phyloP scores from a whole-genome alignment of 2,113 vertebrate species.

The Boulengeromyrus knoepffleri region DNA sequence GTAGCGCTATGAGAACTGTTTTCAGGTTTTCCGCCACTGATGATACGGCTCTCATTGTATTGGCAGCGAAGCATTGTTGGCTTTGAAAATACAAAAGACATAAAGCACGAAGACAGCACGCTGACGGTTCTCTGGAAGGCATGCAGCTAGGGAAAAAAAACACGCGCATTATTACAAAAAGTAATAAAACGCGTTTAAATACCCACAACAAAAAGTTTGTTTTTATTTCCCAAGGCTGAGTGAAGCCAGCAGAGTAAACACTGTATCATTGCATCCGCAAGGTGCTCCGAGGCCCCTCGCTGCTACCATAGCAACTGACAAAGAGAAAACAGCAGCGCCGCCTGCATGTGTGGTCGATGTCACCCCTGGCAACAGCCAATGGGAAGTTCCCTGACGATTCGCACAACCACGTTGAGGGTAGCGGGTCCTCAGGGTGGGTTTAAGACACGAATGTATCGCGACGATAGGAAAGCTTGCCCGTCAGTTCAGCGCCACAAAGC shows the following conservation, averaged over 20 bases:
- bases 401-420: background rate
- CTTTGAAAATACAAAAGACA: conserved; percentile 5
- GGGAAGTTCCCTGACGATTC: conserved; percentile 18
- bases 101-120: background rate
- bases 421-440: background rate
- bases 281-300: background rate
- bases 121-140: background rate
- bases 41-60: background rate
- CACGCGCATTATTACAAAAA: background rate
- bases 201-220: background rate
- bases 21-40: background rate
- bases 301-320: conserved; percentile 15
- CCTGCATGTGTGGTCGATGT: conserved; percentile 14
- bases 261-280: conserved; percentile 5
- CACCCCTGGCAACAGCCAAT: conserved; percentile 20
- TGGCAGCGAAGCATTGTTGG: conserved; percentile 5
- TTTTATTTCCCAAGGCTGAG: conserved; percentile 6
- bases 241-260: conserved; percentile 8
- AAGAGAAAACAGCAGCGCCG: conserved; percentile 10
- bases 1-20: background rate
- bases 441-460: background rate
- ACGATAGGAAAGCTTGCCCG: background rate
- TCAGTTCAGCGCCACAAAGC: background rate
- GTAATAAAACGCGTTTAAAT: conserved; percentile 8
- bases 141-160: background rate